A percentile compares a stretch with the other conserved stretches of the same genome.
Evolutionary conservation across 1,140 invertebrate genomes (phyloP).

Genomic region (Drosophila nasuta): DNA sequence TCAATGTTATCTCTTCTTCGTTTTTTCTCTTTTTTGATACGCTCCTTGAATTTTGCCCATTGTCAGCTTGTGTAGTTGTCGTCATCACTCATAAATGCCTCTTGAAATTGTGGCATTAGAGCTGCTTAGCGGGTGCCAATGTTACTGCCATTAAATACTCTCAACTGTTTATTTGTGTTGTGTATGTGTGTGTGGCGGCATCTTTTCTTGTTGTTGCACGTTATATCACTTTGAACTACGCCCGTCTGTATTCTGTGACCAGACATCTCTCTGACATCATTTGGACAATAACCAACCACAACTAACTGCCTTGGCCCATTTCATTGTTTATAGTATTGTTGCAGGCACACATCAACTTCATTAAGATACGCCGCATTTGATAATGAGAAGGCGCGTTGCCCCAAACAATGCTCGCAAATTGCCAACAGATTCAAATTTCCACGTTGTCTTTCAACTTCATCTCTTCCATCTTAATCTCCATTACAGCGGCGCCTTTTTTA

Average conservation of each 20-base stretch:
- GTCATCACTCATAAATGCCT: conserved; percentile 48
- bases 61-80: background rate
- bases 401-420: background rate
- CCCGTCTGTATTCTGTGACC: conserved; percentile 22
- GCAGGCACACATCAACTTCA: conserved; percentile 35
- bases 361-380: conserved; percentile 35
- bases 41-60: conserved; percentile 24
- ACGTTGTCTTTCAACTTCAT: background rate
- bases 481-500: conserved; percentile 1
- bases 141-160: background rate
- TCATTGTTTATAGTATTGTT: conserved; percentile 18
- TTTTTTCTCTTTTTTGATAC: background rate
- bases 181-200: conserved; percentile 4
- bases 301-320: conserved; percentile 26
- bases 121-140: background rate
- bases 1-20: conserved; percentile 7
- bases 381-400: conserved; percentile 4
- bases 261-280: conserved; percentile 28
- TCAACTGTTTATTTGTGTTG: background rate
- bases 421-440: background rate
- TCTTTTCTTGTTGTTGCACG: conserved; percentile 29
- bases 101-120: background rate
- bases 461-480: background rate
- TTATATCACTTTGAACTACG: conserved; percentile 39
- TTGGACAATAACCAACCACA: background rate